These are phyloP conservation scores for Melipona beecheii DNA, from an alignment of 2,888 invertebrate species.

Conservation along the genomic window DNA sequence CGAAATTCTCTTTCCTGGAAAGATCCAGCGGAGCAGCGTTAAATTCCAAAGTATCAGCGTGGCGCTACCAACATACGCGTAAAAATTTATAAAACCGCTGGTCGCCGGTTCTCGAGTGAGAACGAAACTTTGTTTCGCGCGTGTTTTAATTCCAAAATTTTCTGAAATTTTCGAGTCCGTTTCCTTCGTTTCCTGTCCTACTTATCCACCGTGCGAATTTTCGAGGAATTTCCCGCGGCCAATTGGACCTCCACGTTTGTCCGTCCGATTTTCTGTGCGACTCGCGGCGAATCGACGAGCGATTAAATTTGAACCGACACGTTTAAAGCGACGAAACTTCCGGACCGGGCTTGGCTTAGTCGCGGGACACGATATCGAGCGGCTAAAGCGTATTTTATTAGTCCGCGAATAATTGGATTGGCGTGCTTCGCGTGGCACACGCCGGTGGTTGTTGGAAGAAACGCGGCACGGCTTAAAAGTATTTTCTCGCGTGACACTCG, in stretches of 20 bases:
- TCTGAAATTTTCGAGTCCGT: neutral
- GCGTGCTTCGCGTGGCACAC: conserved; percentile 21
- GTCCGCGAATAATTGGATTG: conserved; percentile 38
- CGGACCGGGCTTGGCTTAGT: neutral
- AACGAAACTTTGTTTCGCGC: conserved; percentile 10
- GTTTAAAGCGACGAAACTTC: conserved; percentile 18
- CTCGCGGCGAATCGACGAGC: neutral
- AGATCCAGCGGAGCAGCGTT: neutral
- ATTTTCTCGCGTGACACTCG: conserved; percentile 44
- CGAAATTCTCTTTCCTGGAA: neutral
- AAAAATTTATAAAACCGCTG: conserved; percentile 8
- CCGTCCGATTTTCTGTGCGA: neutral
- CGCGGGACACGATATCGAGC: neutral
- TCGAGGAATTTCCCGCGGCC: neutral
- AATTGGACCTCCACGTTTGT: conserved; percentile 2
- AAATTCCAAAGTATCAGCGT: neutral
- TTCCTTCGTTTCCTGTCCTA: neutral
- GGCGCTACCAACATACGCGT: neutral
- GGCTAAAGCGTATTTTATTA: conserved; percentile 26
- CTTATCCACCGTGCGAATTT: neutral
- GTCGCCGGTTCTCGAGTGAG: neutral
- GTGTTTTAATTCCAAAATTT: conserved; percentile 25
- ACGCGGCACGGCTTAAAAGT: conserved; percentile 18
- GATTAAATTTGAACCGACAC: conserved; percentile 5
- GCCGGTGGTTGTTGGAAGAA: neutral